Evolutionary conservation across 2,888 invertebrate genomes (phyloP).

Genomic region (Lagria hirta): DNA sequence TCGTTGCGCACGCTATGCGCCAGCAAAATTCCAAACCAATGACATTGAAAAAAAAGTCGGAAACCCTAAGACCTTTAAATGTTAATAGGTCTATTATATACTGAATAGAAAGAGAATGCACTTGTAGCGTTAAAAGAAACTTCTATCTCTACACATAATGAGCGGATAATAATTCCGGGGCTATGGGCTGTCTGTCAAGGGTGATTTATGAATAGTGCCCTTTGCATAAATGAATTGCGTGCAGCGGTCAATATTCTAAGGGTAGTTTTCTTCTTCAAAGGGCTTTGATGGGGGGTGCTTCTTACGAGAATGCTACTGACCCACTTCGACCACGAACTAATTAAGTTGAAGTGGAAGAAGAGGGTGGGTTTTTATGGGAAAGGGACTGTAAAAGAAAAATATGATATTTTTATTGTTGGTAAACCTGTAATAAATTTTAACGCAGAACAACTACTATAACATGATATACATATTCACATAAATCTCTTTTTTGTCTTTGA

Average conservation of each 20-base stretch:
- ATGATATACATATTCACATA: no score
- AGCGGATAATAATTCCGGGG: slow-evolving; percentile 11
- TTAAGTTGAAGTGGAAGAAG: slow-evolving; percentile 7
- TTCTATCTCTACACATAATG: slow-evolving; percentile 4
- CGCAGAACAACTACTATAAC: no score
- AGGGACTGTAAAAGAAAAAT: no score
- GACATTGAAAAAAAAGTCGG: slow-evolving; percentile 7
- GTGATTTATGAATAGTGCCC: slow-evolving; percentile 32
- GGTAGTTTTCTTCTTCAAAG: slow-evolving; percentile 18
- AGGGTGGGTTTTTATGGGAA: no score
- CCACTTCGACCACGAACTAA: slow-evolving; percentile 17
- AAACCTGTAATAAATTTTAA: no score
- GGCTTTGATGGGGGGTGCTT: slow-evolving; percentile 10
- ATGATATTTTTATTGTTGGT: no score
- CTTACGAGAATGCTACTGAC: slow-evolving; percentile 14
- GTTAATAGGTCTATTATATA: slow-evolving; percentile 20
- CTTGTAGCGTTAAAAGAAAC: slow-evolving; percentile 10
- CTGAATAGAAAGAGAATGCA: no score
- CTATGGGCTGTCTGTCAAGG: slow-evolving; percentile 6
- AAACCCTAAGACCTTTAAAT: slow-evolving; percentile 31
- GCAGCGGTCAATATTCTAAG: slow-evolving; percentile 18
- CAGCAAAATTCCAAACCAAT: slow-evolving; percentile 6
- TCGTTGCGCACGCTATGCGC: slow-evolving; percentile 16
- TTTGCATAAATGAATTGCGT: slow-evolving; percentile 34
- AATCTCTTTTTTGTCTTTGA: no score